A percentile compares a stretch with the other conserved stretches of the same genome.
Conservation (phyloP, 1,140 invertebrate species). For the Chelonus insularis region DNA sequence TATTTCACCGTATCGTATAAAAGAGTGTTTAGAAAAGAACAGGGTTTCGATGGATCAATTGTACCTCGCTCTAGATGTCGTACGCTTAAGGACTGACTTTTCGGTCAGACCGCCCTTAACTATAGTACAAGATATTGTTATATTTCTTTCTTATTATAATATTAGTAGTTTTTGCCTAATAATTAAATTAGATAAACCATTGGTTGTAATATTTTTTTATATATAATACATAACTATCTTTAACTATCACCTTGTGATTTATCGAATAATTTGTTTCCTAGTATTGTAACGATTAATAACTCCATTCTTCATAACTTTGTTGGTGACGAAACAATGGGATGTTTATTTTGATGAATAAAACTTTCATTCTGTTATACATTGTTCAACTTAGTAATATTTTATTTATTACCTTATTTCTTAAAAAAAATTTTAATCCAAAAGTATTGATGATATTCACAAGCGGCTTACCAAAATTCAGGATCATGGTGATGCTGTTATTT, state of each 20-base stretch:
- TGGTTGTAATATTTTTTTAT: too few relatives aligned
- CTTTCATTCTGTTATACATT: neutral
- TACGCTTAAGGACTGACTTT: slow-evolving; percentile 18
- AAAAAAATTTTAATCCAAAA: neutral
- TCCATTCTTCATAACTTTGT: neutral
- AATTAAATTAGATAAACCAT: too few relatives aligned
- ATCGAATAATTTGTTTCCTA: too few relatives aligned
- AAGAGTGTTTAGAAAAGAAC: neutral
- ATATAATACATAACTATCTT: too few relatives aligned
- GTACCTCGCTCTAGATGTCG: slow-evolving; percentile 12
- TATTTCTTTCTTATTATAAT: neutral
- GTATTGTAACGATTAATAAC: too few relatives aligned
- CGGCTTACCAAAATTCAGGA: slow-evolving; percentile 10
- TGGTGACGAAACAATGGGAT: too few relatives aligned
- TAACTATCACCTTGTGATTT: too few relatives aligned
- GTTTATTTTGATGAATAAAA: neutral
- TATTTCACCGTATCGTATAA: neutral
- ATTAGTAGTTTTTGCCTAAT: too few relatives aligned
- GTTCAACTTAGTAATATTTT: neutral
- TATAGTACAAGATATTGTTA: slow-evolving; percentile 15
- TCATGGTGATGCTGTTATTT: too few relatives aligned
- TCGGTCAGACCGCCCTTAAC: neutral
- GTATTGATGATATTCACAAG: too few relatives aligned
- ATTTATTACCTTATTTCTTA: neutral
- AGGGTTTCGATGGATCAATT: neutral